A percentile compares a stretch with the other conserved stretches of the same genome.
Conservation (phyloP, 2,888 invertebrate genomes). For the Diogma glabrata region DNA sequence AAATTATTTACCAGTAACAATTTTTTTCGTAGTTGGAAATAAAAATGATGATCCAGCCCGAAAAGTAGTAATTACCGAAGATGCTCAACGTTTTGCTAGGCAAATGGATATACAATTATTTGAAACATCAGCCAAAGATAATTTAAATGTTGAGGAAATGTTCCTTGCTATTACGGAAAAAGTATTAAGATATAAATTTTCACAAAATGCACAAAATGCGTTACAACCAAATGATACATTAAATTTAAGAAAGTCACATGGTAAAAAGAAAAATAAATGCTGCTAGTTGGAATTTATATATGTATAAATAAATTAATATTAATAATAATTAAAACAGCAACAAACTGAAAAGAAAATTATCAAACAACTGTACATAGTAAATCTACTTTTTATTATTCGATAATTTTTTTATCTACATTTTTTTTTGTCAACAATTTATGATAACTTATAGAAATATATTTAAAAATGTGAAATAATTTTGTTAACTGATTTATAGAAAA, state of each 20-base stretch:
- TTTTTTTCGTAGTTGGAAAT: slow-evolving; percentile 68
- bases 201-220: slow-evolving; percentile 32
- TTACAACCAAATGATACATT: slow-evolving; percentile 32
- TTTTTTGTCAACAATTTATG: no score
- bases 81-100: slow-evolving; percentile 92
- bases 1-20: no score
- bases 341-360: slow-evolving; percentile 9
- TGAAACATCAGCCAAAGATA: slow-evolving; percentile 98
- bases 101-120: slow-evolving; percentile 96
- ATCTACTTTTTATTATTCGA: no score
- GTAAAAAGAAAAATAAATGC: slow-evolving; percentile 34
- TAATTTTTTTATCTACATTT: not conserved
- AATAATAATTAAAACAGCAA: not conserved
- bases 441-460: no score
- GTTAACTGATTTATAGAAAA: no score
- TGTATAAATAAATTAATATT: not conserved
- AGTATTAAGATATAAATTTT: slow-evolving; percentile 35
- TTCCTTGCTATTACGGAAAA: slow-evolving; percentile 53
- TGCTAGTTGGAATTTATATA: slow-evolving; percentile 24
- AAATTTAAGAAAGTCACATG: slow-evolving; percentile 26
- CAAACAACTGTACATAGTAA: not conserved
- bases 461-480: no score
- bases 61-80: slow-evolving; percentile 93
- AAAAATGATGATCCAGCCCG: slow-evolving; percentile 91
- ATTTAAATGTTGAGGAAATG: slow-evolving; percentile 98